A percentile compares a stretch with the other conserved stretches of the same genome.
Evolutionary conservation across 2,113 vertebrate genomes (phyloP).

Genomic region (Lepidothrix coronata): DNA sequence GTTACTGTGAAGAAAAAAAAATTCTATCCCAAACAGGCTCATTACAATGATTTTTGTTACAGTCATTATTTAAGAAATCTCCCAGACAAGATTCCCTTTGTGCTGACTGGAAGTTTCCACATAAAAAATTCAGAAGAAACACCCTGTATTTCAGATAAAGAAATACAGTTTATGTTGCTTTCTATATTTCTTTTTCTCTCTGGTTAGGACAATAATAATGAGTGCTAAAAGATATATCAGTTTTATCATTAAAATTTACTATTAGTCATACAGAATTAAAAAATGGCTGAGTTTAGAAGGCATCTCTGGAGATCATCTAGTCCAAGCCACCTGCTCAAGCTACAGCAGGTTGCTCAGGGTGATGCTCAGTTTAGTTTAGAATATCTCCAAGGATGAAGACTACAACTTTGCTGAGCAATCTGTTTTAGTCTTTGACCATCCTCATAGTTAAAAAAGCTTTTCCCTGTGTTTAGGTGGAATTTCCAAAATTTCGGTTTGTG

Average conservation of each 20-base stretch:
- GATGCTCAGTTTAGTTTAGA: background rate
- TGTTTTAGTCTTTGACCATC: background rate
- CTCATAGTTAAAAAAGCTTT: background rate
- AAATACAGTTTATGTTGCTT: background rate
- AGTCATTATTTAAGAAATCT: background rate
- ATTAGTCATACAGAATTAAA: background rate
- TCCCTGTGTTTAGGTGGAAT: background rate
- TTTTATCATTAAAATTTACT: background rate
- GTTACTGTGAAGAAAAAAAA: background rate
- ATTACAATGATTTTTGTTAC: background rate
- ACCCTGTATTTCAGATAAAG: background rate
- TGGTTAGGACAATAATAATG: background rate
- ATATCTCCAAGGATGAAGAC: background rate
- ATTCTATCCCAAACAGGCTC: background rate
- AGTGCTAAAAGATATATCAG: background rate
- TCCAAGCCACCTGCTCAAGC: background rate
- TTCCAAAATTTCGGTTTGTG: background rate
- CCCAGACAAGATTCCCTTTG: background rate
- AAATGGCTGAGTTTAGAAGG: background rate
- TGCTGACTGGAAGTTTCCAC: background rate
- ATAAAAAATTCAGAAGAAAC: background rate
- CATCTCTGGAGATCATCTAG: fast-evolving
- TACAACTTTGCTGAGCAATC: background rate
- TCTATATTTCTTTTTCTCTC: background rate
- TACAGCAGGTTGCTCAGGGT: background rate